Conservation (phyloP, 92 coral and sea anemone species). For the Parazoanthus swiftii region DNA sequence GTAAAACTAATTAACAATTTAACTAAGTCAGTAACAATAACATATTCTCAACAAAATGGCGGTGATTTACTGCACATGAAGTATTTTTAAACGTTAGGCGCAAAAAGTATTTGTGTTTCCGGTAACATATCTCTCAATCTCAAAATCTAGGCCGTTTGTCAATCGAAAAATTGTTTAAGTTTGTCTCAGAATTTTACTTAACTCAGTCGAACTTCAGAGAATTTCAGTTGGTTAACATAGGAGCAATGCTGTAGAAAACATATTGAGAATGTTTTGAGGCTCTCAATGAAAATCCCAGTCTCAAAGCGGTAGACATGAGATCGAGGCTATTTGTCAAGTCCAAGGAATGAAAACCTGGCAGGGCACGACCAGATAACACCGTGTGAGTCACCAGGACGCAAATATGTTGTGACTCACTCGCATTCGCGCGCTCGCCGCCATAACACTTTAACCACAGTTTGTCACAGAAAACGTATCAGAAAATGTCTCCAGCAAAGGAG, state of each 20-base stretch:
- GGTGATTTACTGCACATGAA: neutral
- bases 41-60: neutral
- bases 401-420: too few relatives aligned
- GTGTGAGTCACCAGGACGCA: too few relatives aligned
- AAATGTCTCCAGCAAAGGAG: too few relatives aligned
- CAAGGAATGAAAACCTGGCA: constrained; percentile 31
- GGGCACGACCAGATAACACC: too few relatives aligned
- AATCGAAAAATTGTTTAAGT: neutral
- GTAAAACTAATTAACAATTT: too few relatives aligned
- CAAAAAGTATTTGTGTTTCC: neutral
- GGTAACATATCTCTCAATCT: constrained; percentile 2
- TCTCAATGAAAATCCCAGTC: neutral
- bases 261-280: neutral
- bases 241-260: neutral
- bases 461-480: too few relatives aligned
- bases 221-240: neutral
- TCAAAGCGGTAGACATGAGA: constrained; percentile 22
- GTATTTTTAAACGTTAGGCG: neutral
- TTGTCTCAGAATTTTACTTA: neutral
- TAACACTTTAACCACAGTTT: too few relatives aligned
- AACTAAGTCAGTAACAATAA: neutral
- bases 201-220: neutral
- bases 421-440: too few relatives aligned
- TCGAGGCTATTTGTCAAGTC: neutral
- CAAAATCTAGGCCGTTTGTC: neutral